Evolutionary conservation across 2,888 invertebrate species (phyloP), one percentile per base, ranked within the genome.

Genomic region (Aphidoletes aphidimyza): DNA sequence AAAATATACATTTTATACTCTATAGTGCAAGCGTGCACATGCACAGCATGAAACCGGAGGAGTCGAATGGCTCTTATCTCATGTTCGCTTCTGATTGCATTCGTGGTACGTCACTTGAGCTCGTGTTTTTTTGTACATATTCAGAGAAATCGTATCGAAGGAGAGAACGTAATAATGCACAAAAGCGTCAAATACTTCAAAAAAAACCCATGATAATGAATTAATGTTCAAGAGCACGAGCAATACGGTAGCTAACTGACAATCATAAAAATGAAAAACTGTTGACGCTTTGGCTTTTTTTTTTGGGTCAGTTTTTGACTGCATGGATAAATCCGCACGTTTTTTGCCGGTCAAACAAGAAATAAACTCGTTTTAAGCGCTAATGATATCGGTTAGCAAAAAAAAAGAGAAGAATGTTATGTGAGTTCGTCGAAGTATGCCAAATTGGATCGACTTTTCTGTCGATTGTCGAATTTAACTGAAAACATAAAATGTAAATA

Each of bases 171-270:
- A 47, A 19, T 47, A 47, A n/a, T 22, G n/a, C 22, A 22, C 19
- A 3, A 47, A 54, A 54, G n/a, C 54, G 54, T 54, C 54, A 69
- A 30, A 11, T 34, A 69, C 14, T n/a, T 69, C 69, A 26, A 69
- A 69, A 69, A 69, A n/a, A n/a, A n/a, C n/a, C n/a, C n/a, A 69
- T 69, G 69, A 69, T 69, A 69, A 69, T 69, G 34, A 54, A 22
- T 54, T 54, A 54, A 54, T 54, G 54, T 26, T 54, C 11, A 22
- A 34, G 34, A 69, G 17, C 69, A 69, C 69, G 69, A 69, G 30
- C 69, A 30, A 9, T 69, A 9, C 6, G 6, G 3, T 14, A 54
- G 26, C 54, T 11, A 2, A 54, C 54, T n/a, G n/a, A 22, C n/a
- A 54, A 3, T 5, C 6, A 54, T 6, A n/a, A 2, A 54, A 22